Base-by-base conservation (phyloP, 2,888 invertebrate genomes). In the Drosophila kokeensis region DNA sequence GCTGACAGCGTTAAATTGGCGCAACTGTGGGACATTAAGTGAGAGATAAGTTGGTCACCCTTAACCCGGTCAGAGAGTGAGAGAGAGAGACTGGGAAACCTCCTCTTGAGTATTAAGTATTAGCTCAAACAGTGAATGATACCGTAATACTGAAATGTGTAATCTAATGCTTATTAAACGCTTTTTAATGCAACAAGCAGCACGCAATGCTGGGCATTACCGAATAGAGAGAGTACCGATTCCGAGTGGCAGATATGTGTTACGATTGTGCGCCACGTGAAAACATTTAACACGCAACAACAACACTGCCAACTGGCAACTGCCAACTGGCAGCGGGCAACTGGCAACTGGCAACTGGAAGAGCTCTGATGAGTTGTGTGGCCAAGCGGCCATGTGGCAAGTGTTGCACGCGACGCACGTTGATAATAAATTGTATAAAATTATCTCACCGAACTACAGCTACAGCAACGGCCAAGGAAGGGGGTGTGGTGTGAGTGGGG, bases 121-220 rank as follows among this genome's bases (percentile, higher is more conserved):
- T 32, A 24, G 42, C 29, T 62, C 52, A 63, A 63, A 54, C 40
- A 34, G 40, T 29, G 32, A 45, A 49, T 54, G 45, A 70, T 55
- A 38, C 55, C 34, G 54, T 54, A 18, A 38, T 38, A 55, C 40
- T n/a, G 29, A 27, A 38, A n/a, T 74, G 75, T 80, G 84, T 87
- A 84, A 87, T 85, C 85, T 89, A 89, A 89, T 80, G 87, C 87
- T 87, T 87, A 87, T 87, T 87, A 87, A 87, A 87, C 76, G 87
- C 83, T 85, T 87, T 87, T 89, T 80, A 87, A 89, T 84, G 78
- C 86, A 86, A 78, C 69, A 64, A 76, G 59, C 67, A 36, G 58
- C 61, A 60, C 55, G 63, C 69, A 64, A 79, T 74, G 81, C 75
- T 69, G 77, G n/a, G 50, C 48, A 55, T 68, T 73, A 63, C 61